Conservation (phyloP, 2,797 vertebrate species). For the Enteromius thamalakanensis region DNA sequence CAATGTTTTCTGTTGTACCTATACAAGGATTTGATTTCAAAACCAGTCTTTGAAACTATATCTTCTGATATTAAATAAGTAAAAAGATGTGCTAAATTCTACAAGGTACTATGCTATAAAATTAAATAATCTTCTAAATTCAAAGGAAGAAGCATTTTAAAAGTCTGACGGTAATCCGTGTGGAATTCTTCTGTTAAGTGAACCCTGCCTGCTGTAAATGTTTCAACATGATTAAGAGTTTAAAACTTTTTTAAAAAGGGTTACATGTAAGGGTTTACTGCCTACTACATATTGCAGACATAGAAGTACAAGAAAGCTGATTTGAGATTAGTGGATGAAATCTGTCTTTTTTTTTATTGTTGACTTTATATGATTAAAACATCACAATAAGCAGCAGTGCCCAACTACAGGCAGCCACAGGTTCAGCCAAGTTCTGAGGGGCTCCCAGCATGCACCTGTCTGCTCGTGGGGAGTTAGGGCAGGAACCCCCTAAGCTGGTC, state of each 20-base stretch:
- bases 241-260: no score
- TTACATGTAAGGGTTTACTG: no score
- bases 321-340: not conserved
- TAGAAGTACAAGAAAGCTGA: not conserved
- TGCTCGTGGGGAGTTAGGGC: constrained; percentile 80
- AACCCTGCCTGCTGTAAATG: no score
- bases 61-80: not conserved
- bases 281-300: not conserved
- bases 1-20: not conserved
- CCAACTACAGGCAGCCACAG: not conserved
- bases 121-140: no score
- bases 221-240: no score
- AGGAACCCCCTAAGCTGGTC: constrained; percentile 78
- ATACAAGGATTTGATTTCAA: no score
- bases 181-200: no score
- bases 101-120: no score
- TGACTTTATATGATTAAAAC: not conserved
- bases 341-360: not conserved
- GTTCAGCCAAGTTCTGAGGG: not conserved
- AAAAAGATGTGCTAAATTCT: no score
- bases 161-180: no score
- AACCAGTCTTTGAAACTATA: not conserved
- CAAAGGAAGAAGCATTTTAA: no score
- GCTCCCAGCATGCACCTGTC: constrained; percentile 83
- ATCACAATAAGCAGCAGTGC: constrained; percentile 4